These are phyloP conservation scores for Gymnorhina tibicen DNA, from an alignment of 2,113 vertebrate genomes.

Conservation along the genomic window DNA sequence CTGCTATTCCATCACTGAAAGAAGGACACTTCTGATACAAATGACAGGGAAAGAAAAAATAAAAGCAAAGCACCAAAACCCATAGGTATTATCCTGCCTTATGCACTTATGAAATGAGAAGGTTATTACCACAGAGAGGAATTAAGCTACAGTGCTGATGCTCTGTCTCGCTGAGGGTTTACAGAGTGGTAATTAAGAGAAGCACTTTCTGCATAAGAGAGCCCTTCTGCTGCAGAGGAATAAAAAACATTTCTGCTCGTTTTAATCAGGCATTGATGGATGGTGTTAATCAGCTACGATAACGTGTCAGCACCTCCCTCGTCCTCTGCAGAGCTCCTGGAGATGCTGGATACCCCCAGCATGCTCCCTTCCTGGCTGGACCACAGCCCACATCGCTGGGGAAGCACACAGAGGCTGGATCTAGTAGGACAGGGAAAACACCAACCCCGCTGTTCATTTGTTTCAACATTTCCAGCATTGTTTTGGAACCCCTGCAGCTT, in stretches of 20 bases:
- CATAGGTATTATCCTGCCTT: background rate
- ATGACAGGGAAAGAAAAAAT: accelerated
- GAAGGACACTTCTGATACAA: background rate
- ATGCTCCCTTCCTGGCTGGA: background rate
- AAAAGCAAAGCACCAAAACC: background rate
- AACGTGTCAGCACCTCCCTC: background rate
- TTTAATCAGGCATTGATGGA: slow-evolving; percentile 30
- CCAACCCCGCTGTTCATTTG: accelerated
- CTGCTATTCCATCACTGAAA: background rate
- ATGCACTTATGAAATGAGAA: background rate
- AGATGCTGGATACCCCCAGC: background rate
- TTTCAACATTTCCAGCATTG: background rate
- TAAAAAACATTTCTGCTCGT: background rate
- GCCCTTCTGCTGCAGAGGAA: slow-evolving; percentile 24
- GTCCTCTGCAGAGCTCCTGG: background rate
- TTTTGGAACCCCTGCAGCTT: background rate
- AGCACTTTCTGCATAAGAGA: slow-evolving; percentile 10
- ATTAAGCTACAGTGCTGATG: background rate
- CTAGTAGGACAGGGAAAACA: background rate
- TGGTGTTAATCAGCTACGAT: background rate
- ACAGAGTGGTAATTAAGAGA: slow-evolving; percentile 26
- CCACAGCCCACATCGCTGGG: background rate
- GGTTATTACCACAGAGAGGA: background rate
- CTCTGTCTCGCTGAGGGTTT: background rate
- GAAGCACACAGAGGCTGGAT: accelerated